Base-by-base conservation (phyloP, 2,797 vertebrate genomes). In the Cryptoblepharus egeriae region DNA sequence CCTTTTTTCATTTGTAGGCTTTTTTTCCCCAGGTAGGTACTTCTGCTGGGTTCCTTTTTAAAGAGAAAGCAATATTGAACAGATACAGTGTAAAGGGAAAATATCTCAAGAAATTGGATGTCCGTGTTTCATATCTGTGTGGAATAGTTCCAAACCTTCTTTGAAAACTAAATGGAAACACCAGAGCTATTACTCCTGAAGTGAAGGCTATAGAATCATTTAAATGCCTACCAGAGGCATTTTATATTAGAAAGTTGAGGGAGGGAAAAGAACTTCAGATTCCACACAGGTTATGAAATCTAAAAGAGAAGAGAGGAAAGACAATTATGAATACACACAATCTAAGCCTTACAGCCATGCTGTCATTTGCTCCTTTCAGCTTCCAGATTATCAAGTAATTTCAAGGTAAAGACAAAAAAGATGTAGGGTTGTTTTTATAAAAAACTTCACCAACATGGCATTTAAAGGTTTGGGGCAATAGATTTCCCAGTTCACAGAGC, bases 71-170 rank as follows among this genome's bases (percentile, higher is more conserved):
- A 81, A 72, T 84, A 3, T 39, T 35, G 13, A 81, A 87, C 75
- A 82, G 58, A n/a, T 82, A 58, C 13, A 1, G 61, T 82, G 7
- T 78, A 79, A 80, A 79, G 81, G 30, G 55, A 80, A 89, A 90
- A 90, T n/a, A 60, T 1, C 26, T 85, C 75, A 52, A 87, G 32
- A 28, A 82, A 88, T 75, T 77, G 26, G 83, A 39, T 86, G 35
- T 57, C 37, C 84, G 5, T 82, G 39, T 67, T 85, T 37, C 64
- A 52, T 76, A 89, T 55, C 63, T 86, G 16, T 39, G 57, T 81
- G 80, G 65, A 90, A 87, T 28, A 87, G 26, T 83, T 85, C 39
- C 70, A 89, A 77, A 85, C 81, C 85, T 78, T 1, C 35, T 92
- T 87, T 84, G 70, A 90, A 90, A 87, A n/a, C 16, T 75, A 83